Conservation (phyloP, 2,797 vertebrate species). For the Betta splendens region DNA sequence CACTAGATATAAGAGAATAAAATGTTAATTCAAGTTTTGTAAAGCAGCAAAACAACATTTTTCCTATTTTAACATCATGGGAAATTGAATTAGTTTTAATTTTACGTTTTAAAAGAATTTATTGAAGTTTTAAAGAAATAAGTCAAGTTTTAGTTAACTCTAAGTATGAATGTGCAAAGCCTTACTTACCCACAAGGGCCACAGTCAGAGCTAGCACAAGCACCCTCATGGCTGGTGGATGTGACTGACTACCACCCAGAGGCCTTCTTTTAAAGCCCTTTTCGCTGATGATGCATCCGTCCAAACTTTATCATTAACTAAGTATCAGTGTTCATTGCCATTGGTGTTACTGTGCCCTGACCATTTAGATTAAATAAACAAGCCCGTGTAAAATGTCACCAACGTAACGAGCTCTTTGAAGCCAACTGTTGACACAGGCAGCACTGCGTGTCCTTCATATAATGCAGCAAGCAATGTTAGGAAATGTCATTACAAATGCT, state of each 20-base stretch:
- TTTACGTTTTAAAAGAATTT: no score
- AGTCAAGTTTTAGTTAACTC: no score
- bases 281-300: conserved; percentile 23
- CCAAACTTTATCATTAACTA: conserved; percentile 66
- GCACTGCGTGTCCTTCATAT: conserved; percentile 13
- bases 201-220: conserved; percentile 70
- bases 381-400: conserved; percentile 38
- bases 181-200: conserved; percentile 72
- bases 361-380: conserved; percentile 31
- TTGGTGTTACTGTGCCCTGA: conserved; percentile 51
- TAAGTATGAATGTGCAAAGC: no score
- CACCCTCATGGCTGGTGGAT: conserved; percentile 72
- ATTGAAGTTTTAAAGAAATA: no score
- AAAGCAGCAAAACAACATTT: no score
- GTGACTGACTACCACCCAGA: conserved; percentile 5
- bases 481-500: no score
- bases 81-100: no score
- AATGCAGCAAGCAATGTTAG: no score
- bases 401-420: conserved; percentile 40
- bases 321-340: conserved; percentile 23
- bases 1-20: conserved; percentile 56
- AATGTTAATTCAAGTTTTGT: no score
- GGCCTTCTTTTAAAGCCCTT: conserved; percentile 58
- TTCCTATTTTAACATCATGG: no score
- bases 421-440: conserved; percentile 36